Conservation (phyloP, 2,888 invertebrate species). For the Ophion ellenae region DNA sequence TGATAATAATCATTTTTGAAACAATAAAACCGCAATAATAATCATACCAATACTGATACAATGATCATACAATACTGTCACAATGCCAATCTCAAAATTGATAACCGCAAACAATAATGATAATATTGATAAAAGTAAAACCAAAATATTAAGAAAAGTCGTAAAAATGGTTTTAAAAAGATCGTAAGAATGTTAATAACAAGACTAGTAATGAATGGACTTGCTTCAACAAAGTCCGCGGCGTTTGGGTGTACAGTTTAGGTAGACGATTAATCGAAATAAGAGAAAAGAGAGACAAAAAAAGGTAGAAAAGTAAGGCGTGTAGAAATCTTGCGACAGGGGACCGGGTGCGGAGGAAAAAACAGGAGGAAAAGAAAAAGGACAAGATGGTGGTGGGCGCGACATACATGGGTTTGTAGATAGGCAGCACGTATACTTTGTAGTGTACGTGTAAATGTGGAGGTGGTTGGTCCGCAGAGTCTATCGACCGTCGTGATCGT, state of each 20-base stretch:
- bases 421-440: not conserved
- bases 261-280: not conserved
- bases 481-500: constrained; percentile 68
- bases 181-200: not conserved
- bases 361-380: constrained; percentile 11
- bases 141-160: too few species aligned
- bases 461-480: constrained; percentile 38
- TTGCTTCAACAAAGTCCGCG: not conserved
- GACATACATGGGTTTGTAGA: not conserved
- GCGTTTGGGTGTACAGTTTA: not conserved
- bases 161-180: too few species aligned
- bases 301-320: not conserved
- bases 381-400: constrained; percentile 25
- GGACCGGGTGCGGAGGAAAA: not conserved
- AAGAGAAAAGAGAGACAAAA: not conserved
- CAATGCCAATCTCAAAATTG: too few species aligned
- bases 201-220: not conserved
- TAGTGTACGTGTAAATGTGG: constrained; percentile 1
- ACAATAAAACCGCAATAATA: not conserved
- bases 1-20: not conserved
- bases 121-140: not conserved
- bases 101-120: not conserved
- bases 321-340: constrained; percentile 12
- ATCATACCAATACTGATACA: not conserved
- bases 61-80: too few species aligned